phyloP scores from a whole-genome alignment of 2,888 invertebrate genomes.

The Ferrisia virgata region DNA sequence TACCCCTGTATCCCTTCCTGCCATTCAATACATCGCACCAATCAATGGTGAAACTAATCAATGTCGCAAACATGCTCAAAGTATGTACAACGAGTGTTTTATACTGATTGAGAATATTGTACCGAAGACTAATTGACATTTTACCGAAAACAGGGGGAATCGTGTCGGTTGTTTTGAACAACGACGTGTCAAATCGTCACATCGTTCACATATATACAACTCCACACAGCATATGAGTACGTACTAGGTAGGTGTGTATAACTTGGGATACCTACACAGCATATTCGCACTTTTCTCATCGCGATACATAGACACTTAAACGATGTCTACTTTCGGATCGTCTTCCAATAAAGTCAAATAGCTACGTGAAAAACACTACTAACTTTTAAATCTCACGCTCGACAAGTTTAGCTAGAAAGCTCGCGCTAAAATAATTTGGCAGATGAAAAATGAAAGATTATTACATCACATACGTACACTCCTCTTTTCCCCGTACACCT shows the following conservation, averaged over 20 bases:
- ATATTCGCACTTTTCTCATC: too few relatives aligned
- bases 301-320: too few relatives aligned
- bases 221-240: too few relatives aligned
- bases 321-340: background rate
- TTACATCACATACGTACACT: background rate
- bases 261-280: too few relatives aligned
- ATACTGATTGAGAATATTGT: constrained; percentile 23
- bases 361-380: background rate
- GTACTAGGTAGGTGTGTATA: background rate
- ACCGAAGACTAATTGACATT: constrained; percentile 21
- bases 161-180: background rate
- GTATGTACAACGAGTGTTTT: background rate
- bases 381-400: background rate
- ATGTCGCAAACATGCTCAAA: background rate
- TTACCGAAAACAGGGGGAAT: background rate
- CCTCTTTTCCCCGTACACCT: background rate
- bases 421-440: background rate
- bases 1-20: background rate
- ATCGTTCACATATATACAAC: background rate
- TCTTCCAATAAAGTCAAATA: background rate
- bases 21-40: too few relatives aligned
- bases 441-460: constrained; percentile 4
- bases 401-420: background rate
- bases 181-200: constrained; percentile 9
- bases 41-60: constrained; percentile 10